Percentiles rank a stretch among this genome's conserved stretches.
Evolutionary conservation across 2,888 invertebrate genomes (phyloP).

Genomic region (Notodonta ziczac): DNA sequence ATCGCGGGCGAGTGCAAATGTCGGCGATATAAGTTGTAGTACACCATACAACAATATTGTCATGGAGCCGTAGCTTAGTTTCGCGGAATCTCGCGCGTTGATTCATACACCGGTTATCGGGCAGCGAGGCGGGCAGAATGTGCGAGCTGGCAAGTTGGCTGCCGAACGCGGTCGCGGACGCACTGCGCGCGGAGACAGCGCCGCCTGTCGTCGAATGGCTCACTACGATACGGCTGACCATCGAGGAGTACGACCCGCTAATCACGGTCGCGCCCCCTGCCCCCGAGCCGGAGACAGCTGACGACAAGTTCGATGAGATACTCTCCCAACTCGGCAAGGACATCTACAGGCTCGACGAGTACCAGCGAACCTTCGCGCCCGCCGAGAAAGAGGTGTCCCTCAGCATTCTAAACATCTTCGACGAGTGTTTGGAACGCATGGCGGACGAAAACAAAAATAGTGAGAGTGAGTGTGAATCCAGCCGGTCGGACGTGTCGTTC

Average conservation of each 20-base stretch:
- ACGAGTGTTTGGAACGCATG: slow-evolving; percentile 76
- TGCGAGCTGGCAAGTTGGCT: slow-evolving; percentile 81
- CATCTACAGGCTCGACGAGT: slow-evolving; percentile 77
- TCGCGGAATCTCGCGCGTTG: slow-evolving; percentile 76
- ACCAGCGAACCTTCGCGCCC: slow-evolving; percentile 66
- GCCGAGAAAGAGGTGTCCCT: slow-evolving; percentile 64
- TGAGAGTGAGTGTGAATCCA: slow-evolving; percentile 68
- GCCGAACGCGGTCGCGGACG: slow-evolving; percentile 77
- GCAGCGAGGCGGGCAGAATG: slow-evolving; percentile 58
- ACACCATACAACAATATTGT: slow-evolving; percentile 38
- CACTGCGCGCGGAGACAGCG: slow-evolving; percentile 69
- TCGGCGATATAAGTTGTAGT: slow-evolving; percentile 53
- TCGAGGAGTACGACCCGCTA: slow-evolving; percentile 78
- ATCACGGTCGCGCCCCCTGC: slow-evolving; percentile 57
- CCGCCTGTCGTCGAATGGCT: slow-evolving; percentile 76
- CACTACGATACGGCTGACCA: slow-evolving; percentile 62
- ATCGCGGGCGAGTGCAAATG: slow-evolving; percentile 79
- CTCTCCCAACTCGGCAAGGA: slow-evolving; percentile 78
- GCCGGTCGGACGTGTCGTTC: slow-evolving; percentile 61
- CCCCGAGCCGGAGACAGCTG: slow-evolving; percentile 44
- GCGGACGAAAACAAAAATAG: slow-evolving; percentile 48
- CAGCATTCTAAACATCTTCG: slow-evolving; percentile 78
- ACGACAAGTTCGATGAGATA: slow-evolving; percentile 78
- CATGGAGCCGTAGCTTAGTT: slow-evolving; percentile 63
- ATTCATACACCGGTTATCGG: slow-evolving; percentile 82